phyloP scores from a whole-genome alignment of 2,888 invertebrate species.

The Drosophila nr. perissopoda region DNA sequence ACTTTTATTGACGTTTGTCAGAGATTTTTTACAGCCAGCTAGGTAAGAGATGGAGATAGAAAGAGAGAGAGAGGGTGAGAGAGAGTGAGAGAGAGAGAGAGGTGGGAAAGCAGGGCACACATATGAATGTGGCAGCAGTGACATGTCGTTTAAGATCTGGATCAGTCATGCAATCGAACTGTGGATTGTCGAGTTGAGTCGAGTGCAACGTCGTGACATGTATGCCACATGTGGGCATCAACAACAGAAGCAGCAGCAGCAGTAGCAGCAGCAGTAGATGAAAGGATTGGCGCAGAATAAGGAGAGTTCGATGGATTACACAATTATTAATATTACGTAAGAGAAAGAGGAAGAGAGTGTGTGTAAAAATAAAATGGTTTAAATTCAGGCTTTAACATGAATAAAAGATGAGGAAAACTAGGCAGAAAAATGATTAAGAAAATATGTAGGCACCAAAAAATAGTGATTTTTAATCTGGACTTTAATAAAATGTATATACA shows the following conservation, averaged over 20 bases:
- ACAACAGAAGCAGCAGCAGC: not conserved
- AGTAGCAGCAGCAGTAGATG: constrained; percentile 23
- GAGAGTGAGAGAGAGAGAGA: not conserved
- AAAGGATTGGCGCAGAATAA: constrained; percentile 52
- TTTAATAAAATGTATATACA: not conserved
- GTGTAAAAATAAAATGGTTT: not conserved
- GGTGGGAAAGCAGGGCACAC: constrained; percentile 5
- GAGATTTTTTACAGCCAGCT: constrained; percentile 15
- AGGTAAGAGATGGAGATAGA: constrained; percentile 12
- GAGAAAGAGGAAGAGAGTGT: not conserved
- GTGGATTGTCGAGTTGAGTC: constrained; percentile 38
- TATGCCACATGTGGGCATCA: constrained; percentile 37
- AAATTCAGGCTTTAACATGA: not conserved
- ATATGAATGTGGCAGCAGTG: constrained; percentile 41
- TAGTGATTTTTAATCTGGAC: not conserved
- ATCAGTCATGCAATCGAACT: constrained; percentile 58
- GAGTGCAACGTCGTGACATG: constrained; percentile 48
- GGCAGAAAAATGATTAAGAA: not conserved
- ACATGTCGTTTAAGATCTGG: constrained; percentile 51
- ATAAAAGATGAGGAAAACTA: not conserved
- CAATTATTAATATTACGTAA: constrained; percentile 24
- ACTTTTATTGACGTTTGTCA: constrained; percentile 52
- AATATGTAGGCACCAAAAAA: not conserved
- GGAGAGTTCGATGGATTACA: constrained; percentile 31
- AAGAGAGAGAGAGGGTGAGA: not conserved